Evolutionary conservation across 2,888 invertebrate species (phyloP).

Genomic region (Neoscelio sp.): DNA sequence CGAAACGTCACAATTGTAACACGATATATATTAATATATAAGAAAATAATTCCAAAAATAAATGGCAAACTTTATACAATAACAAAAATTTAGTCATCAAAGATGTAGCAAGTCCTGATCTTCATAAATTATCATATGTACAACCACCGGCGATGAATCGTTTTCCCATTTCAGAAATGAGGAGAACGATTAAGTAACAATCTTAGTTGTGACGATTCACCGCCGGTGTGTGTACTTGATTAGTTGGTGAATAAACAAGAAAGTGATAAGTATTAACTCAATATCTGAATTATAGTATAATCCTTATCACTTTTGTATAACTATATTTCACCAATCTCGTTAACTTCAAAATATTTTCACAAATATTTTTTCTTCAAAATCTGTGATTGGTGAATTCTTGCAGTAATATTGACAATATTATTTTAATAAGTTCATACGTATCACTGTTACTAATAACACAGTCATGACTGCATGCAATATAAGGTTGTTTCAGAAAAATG

Average conservation of each 20-base stretch:
- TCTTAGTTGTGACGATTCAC: too few species aligned
- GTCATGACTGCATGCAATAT: slow-evolving; percentile 54
- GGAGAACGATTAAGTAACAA: too few species aligned
- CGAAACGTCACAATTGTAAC: too few species aligned
- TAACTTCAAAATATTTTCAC: slow-evolving; percentile 26
- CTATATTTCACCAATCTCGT: slow-evolving; percentile 13
- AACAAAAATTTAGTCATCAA: too few species aligned
- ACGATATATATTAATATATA: too few species aligned
- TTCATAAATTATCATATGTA: too few species aligned
- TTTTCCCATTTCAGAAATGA: too few species aligned
- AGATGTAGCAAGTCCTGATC: too few species aligned
- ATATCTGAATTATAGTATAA: too few species aligned
- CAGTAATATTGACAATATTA: slow-evolving; percentile 60
- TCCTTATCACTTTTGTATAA: slow-evolving; percentile 19
- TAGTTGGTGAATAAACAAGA: slow-evolving; percentile 15
- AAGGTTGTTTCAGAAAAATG: slow-evolving; percentile 36
- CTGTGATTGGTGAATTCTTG: slow-evolving; percentile 44
- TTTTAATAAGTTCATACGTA: slow-evolving; percentile 55
- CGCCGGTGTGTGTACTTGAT: not conserved
- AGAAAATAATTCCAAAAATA: too few species aligned
- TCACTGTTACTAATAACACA: slow-evolving; percentile 49
- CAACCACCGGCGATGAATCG: too few species aligned
- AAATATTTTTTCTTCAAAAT: slow-evolving; percentile 13
- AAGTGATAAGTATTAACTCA: slow-evolving; percentile 15
- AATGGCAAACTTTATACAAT: too few species aligned